These are phyloP conservation scores for Streblospio benedicti DNA, from an alignment of 1,140 invertebrate species.

Conservation along the genomic window DNA sequence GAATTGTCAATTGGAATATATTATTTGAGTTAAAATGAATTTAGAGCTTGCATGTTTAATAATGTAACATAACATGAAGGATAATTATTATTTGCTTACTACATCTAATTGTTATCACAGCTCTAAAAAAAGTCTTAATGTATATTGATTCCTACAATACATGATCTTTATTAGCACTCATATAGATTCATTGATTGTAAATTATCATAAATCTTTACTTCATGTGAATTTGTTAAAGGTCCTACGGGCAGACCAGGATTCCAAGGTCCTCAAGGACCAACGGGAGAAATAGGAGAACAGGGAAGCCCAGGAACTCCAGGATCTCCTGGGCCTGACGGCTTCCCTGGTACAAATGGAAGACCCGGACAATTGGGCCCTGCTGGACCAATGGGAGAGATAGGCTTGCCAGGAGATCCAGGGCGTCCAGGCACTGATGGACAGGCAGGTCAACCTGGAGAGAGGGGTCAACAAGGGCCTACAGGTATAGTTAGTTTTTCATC, in stretches of 20 bases:
- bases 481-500: too few species aligned
- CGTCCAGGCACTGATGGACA: neutral
- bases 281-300: too few species aligned
- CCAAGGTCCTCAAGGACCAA: constrained; percentile 47
- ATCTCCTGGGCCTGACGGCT: constrained; percentile 26
- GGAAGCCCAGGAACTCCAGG: constrained; percentile 53
- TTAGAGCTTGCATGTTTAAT: too few species aligned
- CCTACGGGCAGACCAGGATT: constrained; percentile 1
- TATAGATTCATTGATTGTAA: too few species aligned
- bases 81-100: neutral
- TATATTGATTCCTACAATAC: too few species aligned
- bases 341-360: constrained; percentile 13
- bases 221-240: too few species aligned
- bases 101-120: neutral
- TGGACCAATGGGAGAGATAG: neutral
- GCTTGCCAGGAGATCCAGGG: neutral
- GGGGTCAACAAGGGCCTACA: too few species aligned
- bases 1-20: too few species aligned
- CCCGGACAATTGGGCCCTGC: constrained; percentile 46
- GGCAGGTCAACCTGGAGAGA: neutral
- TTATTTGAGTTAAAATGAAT: too few species aligned
- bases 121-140: neutral
- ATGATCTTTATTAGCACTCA: too few species aligned
- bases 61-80: neutral
- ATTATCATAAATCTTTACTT: too few species aligned